Evolutionary conservation across 2,113 vertebrate genomes (phyloP).

Genomic region (Apaloderma vittatum): DNA sequence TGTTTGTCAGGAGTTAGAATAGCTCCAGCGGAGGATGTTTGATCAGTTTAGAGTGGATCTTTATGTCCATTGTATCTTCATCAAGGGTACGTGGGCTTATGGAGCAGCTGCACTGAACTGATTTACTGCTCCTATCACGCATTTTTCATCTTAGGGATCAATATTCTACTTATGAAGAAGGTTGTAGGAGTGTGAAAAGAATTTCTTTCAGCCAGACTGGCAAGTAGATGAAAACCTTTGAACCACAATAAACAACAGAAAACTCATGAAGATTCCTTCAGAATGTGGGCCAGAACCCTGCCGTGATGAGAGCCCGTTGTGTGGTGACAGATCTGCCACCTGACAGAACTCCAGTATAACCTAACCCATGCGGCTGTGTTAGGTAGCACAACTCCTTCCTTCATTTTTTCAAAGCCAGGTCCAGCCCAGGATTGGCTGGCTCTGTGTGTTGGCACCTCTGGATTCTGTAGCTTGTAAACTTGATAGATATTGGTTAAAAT

Average conservation of each 20-base stretch:
- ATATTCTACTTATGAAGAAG: fast-evolving
- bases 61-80: fast-evolving
- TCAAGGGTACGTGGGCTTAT: not conserved
- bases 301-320: not conserved
- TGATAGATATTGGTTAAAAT: not conserved
- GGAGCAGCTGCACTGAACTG: not conserved
- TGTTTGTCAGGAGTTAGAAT: not conserved
- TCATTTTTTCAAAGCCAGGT: not conserved
- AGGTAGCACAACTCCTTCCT: not conserved
- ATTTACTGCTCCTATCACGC: not conserved
- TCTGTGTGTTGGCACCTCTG: not conserved
- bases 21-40: not conserved
- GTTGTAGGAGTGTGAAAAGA: not conserved
- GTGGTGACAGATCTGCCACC: not conserved
- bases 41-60: not conserved
- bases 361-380: not conserved
- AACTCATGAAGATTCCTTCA: not conserved
- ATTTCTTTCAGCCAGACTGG: not conserved
- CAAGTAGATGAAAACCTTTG: not conserved
- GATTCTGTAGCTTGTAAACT: not conserved
- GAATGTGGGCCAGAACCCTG: fast-evolving
- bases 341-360: not conserved
- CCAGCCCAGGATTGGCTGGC: not conserved
- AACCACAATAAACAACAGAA: not conserved
- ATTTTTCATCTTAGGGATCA: fast-evolving